These are phyloP conservation scores for Strigamia crassipes DNA, from an alignment of 2,888 invertebrate genomes.

Conservation along the genomic window DNA sequence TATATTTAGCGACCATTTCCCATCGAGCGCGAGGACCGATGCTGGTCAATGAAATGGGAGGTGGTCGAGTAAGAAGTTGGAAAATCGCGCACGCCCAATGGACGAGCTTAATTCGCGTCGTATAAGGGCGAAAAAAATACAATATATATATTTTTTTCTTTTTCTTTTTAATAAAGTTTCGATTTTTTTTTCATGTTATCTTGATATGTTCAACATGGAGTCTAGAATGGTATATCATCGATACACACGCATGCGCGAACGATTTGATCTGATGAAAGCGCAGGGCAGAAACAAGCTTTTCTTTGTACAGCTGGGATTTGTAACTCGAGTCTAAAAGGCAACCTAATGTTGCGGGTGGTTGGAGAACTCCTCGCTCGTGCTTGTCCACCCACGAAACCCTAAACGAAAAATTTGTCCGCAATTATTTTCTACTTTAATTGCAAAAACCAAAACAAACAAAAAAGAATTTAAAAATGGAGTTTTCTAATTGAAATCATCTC, in stretches of 20 bases:
- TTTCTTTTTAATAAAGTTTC: background rate
- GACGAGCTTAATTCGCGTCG: background rate
- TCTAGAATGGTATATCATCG: background rate
- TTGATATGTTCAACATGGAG: background rate
- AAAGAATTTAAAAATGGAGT: too few species aligned
- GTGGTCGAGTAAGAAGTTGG: constrained; percentile 5
- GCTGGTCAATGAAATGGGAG: constrained; percentile 25
- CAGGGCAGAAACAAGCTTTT: constrained; percentile 10
- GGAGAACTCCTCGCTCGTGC: constrained; percentile 3
- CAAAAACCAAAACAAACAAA: too few species aligned
- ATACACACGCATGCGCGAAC: background rate
- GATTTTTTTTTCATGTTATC: background rate
- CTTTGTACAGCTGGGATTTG: constrained; percentile 26
- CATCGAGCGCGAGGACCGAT: constrained; percentile 29
- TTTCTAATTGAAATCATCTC: background rate
- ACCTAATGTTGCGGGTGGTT: background rate
- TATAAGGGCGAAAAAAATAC: background rate
- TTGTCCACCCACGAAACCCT: constrained; percentile 1
- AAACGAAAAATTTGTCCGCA: background rate
- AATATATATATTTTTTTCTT: background rate
- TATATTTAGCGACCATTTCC: constrained; percentile 35
- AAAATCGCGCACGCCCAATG: background rate
- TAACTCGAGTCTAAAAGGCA: constrained; percentile 23
- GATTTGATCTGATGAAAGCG: constrained; percentile 17
- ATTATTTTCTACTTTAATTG: too few species aligned